Percentiles rank a stretch among this genome's conserved stretches.
phyloP scores from a whole-genome alignment of 2,888 invertebrate species.

The Liopterus haemorrhoidalis region DNA sequence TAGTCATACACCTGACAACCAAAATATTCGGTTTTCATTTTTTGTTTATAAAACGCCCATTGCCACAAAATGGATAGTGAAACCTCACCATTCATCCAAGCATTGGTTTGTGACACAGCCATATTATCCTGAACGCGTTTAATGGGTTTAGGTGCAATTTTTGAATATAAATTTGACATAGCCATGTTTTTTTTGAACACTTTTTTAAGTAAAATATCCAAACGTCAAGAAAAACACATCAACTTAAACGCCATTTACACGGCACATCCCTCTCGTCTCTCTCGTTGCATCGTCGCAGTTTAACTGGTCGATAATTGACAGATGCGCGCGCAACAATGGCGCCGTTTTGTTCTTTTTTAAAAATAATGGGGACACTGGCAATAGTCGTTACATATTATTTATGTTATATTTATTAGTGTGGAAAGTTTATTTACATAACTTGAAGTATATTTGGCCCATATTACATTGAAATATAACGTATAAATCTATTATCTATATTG shows the following conservation, averaged over 20 bases:
- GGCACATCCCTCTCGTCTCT: constrained; percentile 9
- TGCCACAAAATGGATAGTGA: constrained; percentile 24
- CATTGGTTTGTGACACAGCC: constrained; percentile 73
- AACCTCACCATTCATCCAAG: constrained; percentile 87
- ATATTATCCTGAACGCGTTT: constrained; percentile 73
- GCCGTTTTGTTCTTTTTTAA: too few relatives aligned
- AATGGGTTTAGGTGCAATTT: constrained; percentile 66
- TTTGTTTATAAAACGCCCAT: constrained; percentile 22
- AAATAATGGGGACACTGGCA: too few relatives aligned
- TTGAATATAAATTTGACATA: constrained; percentile 73
- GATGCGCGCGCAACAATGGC: not conserved
- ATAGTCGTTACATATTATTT: too few relatives aligned
- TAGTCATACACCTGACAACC: not conserved
- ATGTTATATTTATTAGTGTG: too few relatives aligned
- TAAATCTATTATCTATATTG: too few relatives aligned
- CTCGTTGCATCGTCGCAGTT: not conserved
- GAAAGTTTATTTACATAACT: too few relatives aligned
- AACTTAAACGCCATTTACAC: constrained; percentile 29
- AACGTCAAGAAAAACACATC: constrained; percentile 26
- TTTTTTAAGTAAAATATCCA: constrained; percentile 17
- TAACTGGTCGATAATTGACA: constrained; percentile 9
- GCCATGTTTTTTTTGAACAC: constrained; percentile 44
- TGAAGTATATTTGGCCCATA: too few relatives aligned
- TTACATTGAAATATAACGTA: too few relatives aligned
- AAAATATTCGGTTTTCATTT: too few relatives aligned